phyloP scores from a whole-genome alignment of 2,888 invertebrate species.

The Stenolophus ochropezus region DNA sequence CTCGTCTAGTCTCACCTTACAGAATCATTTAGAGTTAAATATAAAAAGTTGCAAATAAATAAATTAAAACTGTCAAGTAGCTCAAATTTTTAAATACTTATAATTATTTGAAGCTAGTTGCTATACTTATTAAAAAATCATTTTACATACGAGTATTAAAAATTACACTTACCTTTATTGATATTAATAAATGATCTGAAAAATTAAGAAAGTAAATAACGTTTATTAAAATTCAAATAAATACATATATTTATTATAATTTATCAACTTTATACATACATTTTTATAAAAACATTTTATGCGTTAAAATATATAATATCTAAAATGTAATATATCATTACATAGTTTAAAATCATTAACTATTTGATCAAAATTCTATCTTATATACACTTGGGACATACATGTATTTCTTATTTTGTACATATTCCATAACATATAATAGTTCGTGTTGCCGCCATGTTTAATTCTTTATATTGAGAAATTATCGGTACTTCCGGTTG shows the following conservation, averaged over 20 bases:
- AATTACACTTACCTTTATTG: not conserved
- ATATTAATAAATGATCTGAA: not conserved
- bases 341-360: conserved; percentile 30
- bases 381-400: conserved; percentile 24
- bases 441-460: not conserved
- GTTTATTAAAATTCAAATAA: conserved; percentile 33
- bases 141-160: not conserved
- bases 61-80: too few species aligned
- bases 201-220: not conserved
- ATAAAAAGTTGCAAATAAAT: too few species aligned
- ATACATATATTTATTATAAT: conserved; percentile 47
- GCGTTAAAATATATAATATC: conserved; percentile 49
- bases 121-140: too few species aligned
- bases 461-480: conserved; percentile 7
- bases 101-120: too few species aligned
- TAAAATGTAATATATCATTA: conserved; percentile 40
- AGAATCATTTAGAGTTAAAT: too few species aligned
- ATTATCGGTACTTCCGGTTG: conserved; percentile 14
- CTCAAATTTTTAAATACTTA: too few species aligned
- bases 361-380: conserved; percentile 19
- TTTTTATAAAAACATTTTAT: conserved; percentile 54
- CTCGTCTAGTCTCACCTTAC: too few species aligned
- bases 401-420: conserved; percentile 34
- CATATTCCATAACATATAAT: not conserved
- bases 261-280: conserved; percentile 51